These are phyloP conservation scores for Drosophila merina DNA, from an alignment of 2,888 invertebrate genomes.

Conservation along the genomic window DNA sequence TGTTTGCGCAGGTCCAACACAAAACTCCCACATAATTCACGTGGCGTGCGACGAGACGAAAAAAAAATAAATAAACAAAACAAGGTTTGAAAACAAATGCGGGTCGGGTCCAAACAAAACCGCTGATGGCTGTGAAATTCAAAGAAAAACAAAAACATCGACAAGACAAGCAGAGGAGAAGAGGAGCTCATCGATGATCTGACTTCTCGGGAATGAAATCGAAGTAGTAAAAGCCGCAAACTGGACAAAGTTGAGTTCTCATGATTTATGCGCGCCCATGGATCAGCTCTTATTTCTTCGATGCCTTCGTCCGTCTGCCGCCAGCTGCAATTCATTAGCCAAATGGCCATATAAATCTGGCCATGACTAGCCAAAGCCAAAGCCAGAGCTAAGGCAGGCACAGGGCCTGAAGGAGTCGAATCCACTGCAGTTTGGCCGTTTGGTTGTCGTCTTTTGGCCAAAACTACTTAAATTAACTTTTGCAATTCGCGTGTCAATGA, in stretches of 20 bases:
- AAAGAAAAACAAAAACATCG: constrained; percentile 20
- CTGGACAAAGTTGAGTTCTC: constrained; percentile 33
- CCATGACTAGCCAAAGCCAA: constrained; percentile 42
- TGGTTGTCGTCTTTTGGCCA: constrained; percentile 44
- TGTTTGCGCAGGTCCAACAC: constrained; percentile 43
- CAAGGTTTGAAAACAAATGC: constrained; percentile 24
- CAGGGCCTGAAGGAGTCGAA: constrained; percentile 21
- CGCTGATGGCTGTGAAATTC: constrained; percentile 32
- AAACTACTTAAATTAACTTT: constrained; percentile 65
- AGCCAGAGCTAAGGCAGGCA: neutral
- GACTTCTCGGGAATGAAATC: constrained; percentile 40
- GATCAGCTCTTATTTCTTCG: constrained; percentile 40
- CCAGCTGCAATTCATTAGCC: constrained; percentile 51
- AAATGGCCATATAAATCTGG: constrained; percentile 51
- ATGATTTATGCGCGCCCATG: constrained; percentile 41
- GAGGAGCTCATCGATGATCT: constrained; percentile 31
- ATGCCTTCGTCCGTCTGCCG: constrained; percentile 16
- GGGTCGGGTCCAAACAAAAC: constrained; percentile 22
- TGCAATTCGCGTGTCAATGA: constrained; percentile 66
- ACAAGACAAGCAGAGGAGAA: neutral
- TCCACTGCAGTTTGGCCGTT: constrained; percentile 21
- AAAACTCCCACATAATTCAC: constrained; percentile 58
- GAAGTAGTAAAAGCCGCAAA: constrained; percentile 26
- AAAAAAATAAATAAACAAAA: constrained; percentile 10
- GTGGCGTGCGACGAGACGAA: constrained; percentile 28